Percentiles rank a stretch among this genome's conserved stretches.
Evolutionary conservation across 2,888 invertebrate species (phyloP).

Genomic region (Cetonia aurata): DNA sequence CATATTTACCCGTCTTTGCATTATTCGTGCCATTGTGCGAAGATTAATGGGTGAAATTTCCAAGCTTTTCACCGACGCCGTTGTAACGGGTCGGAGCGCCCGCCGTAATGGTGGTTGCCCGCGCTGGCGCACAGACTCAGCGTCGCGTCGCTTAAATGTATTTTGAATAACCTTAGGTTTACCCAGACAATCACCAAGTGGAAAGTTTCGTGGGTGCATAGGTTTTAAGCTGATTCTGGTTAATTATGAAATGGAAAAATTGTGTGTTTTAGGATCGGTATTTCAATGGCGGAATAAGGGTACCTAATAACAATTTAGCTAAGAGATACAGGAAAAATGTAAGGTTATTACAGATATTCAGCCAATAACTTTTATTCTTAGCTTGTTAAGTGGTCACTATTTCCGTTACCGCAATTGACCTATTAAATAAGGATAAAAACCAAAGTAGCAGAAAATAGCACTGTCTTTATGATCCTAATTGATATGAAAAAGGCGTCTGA

Average conservation of each 20-base stretch:
- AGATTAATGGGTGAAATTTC: slow-evolving; percentile 49
- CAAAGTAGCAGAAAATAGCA: too few relatives aligned
- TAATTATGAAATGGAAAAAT: background rate
- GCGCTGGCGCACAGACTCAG: slow-evolving; percentile 3
- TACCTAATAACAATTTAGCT: too few relatives aligned
- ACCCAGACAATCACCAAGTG: background rate
- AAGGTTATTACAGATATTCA: too few relatives aligned
- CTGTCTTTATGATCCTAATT: too few relatives aligned
- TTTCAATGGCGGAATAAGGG: too few relatives aligned
- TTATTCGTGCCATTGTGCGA: slow-evolving; percentile 46
- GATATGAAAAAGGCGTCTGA: too few relatives aligned
- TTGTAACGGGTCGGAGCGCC: slow-evolving; percentile 17
- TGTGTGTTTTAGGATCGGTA: too few relatives aligned
- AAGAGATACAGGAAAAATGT: too few relatives aligned
- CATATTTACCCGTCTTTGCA: slow-evolving; percentile 49
- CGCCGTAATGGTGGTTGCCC: slow-evolving; percentile 23
- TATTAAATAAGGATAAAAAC: too few relatives aligned
- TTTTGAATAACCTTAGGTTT: slow-evolving; percentile 18
- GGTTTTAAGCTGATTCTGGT: background rate
- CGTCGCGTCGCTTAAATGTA: slow-evolving; percentile 7
- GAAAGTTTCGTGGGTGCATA: background rate
- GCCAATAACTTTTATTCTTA: too few relatives aligned
- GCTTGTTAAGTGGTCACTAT: too few relatives aligned
- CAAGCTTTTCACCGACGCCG: slow-evolving; percentile 29
- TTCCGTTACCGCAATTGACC: too few relatives aligned